Evolutionary conservation across 2,888 invertebrate species (phyloP), one percentile per base, ranked within the genome.

Genomic region (Nemotelus pantherinus): DNA sequence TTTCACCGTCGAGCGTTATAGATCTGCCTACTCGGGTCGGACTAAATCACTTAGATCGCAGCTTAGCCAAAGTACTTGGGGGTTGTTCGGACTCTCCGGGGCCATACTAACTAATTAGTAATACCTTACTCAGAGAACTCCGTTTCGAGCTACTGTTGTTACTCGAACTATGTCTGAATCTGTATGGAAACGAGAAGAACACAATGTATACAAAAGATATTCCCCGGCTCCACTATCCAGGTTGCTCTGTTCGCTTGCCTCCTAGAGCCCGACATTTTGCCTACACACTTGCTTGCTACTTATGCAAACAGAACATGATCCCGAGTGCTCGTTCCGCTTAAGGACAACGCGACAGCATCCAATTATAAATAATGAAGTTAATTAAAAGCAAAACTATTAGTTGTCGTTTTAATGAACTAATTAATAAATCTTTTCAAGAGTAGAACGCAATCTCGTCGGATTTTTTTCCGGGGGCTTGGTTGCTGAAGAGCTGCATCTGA

Each of bases 331-430:
- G 79, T 80, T 79, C 80, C 79, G 80, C 79, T 80, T 79, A 79
- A 80, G 78, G 79, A 82, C 81, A 60, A 74, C 74, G 63, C 70
- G 63, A 82, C 81, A 80, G 79, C 81, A 81, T 82, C 82, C 81
- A 82, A 81, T 82, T 81, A 82, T 81, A 82, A 82, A 80, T 82
- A 81, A 82, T 82, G 81, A 81, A 80, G 81, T 81, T 81, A 82
- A 82, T 81, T 82, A 81, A 81, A 80, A 81, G 80, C 81, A 81
- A 79, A 81, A 81, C 80, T 81, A 82, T 81, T 81, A 81, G 79
- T 81, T 82, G 82, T 81, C 80, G 81, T 81, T 81, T 81, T 81
- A 81, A 82, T 81, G 80, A 82, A 81, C 81, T 82, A 82, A 82
- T 82, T 82, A 81, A 82, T 82, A 82, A 82, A 82, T 82, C 81